These are phyloP conservation scores for Dufourea novaeangliae DNA, from an alignment of 1,140 invertebrate genomes.

Conservation along the genomic window DNA sequence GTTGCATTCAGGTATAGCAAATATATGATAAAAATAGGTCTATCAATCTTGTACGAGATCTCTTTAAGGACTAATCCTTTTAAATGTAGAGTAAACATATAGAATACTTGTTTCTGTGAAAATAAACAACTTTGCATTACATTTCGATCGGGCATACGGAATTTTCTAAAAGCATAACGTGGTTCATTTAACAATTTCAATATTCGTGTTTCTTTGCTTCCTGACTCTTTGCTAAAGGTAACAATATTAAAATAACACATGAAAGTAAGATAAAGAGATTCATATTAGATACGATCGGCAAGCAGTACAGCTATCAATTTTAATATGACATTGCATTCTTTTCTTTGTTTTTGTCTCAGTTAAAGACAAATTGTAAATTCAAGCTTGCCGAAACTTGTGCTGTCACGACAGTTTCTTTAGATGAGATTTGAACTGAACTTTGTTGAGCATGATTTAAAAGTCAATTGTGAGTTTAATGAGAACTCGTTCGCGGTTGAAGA, in stretches of 20 bases:
- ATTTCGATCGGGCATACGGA: not conserved
- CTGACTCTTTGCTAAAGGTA: slow-evolving; percentile 38
- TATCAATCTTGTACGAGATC: not conserved
- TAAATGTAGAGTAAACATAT: not conserved
- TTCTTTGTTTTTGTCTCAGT: not conserved
- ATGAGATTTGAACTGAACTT: too few species aligned
- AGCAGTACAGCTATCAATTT: slow-evolving; percentile 16
- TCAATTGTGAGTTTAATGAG: too few species aligned
- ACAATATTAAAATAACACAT: slow-evolving; percentile 23
- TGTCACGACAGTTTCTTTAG: too few species aligned
- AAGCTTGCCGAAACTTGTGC: slow-evolving; percentile 16
- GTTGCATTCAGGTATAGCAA: not conserved
- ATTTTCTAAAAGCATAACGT: slow-evolving; percentile 31
- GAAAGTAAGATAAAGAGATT: slow-evolving; percentile 15
- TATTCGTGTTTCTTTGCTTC: slow-evolving; percentile 44
- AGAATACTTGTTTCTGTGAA: not conserved
- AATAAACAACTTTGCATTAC: not conserved
- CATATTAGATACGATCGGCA: slow-evolving; percentile 21
- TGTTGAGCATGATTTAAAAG: too few species aligned
- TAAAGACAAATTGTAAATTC: not conserved
- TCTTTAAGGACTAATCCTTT: not conserved
- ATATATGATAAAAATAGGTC: not conserved
- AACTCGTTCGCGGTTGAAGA: too few species aligned
- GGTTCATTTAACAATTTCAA: slow-evolving; percentile 37
- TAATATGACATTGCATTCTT: not conserved